phyloP scores from a whole-genome alignment of 2,888 invertebrate species.

The Lochmaea capreae region DNA sequence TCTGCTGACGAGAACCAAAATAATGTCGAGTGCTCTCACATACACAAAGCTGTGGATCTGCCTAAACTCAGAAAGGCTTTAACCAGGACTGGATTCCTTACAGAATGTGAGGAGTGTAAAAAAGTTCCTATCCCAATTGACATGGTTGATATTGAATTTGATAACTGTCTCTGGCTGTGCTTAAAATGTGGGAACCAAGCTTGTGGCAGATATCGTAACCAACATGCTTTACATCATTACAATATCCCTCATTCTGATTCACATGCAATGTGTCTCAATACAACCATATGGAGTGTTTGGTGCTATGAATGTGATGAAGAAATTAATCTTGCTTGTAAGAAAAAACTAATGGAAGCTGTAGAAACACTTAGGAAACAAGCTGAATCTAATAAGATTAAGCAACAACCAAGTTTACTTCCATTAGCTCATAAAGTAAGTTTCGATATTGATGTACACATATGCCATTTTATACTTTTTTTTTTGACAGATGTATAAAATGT shows the following conservation, averaged over 20 bases:
- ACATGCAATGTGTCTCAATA: slow-evolving; percentile 80
- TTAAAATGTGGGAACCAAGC: slow-evolving; percentile 83
- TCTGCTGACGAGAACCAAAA: slow-evolving; percentile 76
- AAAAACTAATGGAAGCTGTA: slow-evolving; percentile 78
- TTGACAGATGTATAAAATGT: not conserved
- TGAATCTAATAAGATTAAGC: slow-evolving; percentile 50
- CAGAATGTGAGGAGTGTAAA: slow-evolving; percentile 67
- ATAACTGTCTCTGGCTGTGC: slow-evolving; percentile 79
- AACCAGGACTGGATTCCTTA: slow-evolving; percentile 65
- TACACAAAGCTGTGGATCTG: slow-evolving; percentile 76
- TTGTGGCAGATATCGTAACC: slow-evolving; percentile 76
- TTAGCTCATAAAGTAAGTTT: slow-evolving; percentile 47
- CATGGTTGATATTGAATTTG: slow-evolving; percentile 63
- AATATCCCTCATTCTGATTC: slow-evolving; percentile 80
- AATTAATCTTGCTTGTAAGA: slow-evolving; percentile 71
- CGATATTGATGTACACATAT: not conserved
- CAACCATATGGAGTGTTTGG: slow-evolving; percentile 78
- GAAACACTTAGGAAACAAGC: slow-evolving; percentile 76
- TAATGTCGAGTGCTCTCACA: slow-evolving; percentile 75
- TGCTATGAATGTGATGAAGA: slow-evolving; percentile 84
- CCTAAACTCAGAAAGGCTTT: slow-evolving; percentile 69
- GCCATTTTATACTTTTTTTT: not conserved
- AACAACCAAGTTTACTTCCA: slow-evolving; percentile 41
- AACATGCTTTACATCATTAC: slow-evolving; percentile 82
- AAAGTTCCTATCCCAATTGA: slow-evolving; percentile 50